Base-by-base conservation (phyloP, 2,797 vertebrate genomes). In the Synanceia verrucosa region DNA sequence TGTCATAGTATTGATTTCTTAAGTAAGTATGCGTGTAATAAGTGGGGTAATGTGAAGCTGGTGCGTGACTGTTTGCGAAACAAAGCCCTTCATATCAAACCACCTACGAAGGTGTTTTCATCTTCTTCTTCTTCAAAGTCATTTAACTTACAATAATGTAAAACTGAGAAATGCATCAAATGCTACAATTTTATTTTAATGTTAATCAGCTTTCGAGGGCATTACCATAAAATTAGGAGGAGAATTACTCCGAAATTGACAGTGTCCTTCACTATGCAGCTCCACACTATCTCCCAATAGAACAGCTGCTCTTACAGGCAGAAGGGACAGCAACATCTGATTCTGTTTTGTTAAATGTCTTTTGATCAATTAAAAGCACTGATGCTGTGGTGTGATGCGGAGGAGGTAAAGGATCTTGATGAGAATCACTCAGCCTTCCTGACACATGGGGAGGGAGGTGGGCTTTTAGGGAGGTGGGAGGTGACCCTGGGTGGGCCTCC, bases 311-410 rank as follows among this genome's bases (percentile, higher is more conserved):
- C 83, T 85, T 60, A 58, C 64, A 70, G 76, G 66, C 68, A 71
- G 52, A 73, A 50, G 55, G 73, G 83, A 79, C 64, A 47, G 64
- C 83, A 69, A 72, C 79, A 79, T 82, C 81, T 76, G 68, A 79
- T 79, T 81, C 68, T 73, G 73, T 82, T 82, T 89, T 67, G 78
- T 86, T 84, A 79, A 86, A 90, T 74, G 79, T 79, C 79, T 84
- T 85, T 76, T 82, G 83, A 93, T 89, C 82, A 89, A 90, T 92
- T 90, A 88, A 89, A 84, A 85, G 86, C 85, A 69, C 59, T 69
- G 82, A 87, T 56, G 73, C 65, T 84, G 83, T 63, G 79, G 78
- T 85, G 89, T 67, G 82, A 85, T 53, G 72, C 77, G 58, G 82
- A 80, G 81, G 76, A 82, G 78, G 70, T 81, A 79, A 86, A 85